Evolutionary conservation across 2,888 invertebrate species (phyloP), one percentile per base, ranked within the genome.

Genomic region (Volucella inanis): DNA sequence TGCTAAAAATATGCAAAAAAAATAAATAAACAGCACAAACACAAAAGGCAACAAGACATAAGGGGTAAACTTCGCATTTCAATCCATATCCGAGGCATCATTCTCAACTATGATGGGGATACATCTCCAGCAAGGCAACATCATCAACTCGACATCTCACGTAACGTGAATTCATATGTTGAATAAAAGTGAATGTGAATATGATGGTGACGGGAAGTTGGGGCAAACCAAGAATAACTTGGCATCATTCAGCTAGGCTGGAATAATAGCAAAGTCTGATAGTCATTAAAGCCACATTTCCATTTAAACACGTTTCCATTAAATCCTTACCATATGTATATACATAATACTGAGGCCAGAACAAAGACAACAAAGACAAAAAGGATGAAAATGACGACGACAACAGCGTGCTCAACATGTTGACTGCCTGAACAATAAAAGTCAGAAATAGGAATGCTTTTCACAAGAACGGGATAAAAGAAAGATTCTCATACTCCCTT

Each of bases 301-400:
- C 85, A 80, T 85, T 85, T 85, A 76, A 81, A 85, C 85, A 85
- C 85, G 85, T 76, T 72, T 76, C 85, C 85, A 85, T 85, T 85
- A 85, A 85, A 85, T 85, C 85, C 67, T 80, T 80, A 76, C 80
- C 81, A 76, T 80, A 61, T 80, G 59, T 64, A 39, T 54, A 52
- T 43, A 41, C 49, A 4, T 22, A 47, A 22, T 8, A 52, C 15
- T 52, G 38, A n/a, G 55, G 38, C 54, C 18, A 52, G 15, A 22
- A 18, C 18, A 22, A 52, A 18, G 52, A 52, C 54, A 14, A 14
- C 57, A 14, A 8, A 14, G 57, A 57, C 14, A 22, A 22, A 11
- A 45, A 52, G 14, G n/a, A 52, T 64, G 43, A 52, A 45, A 43
- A 62, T 31, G 54, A 54, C 50, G 11, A 52, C 22, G 41, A 31